Base-by-base conservation (phyloP, 2,888 invertebrate species). In the Ischnura elegans region DNA sequence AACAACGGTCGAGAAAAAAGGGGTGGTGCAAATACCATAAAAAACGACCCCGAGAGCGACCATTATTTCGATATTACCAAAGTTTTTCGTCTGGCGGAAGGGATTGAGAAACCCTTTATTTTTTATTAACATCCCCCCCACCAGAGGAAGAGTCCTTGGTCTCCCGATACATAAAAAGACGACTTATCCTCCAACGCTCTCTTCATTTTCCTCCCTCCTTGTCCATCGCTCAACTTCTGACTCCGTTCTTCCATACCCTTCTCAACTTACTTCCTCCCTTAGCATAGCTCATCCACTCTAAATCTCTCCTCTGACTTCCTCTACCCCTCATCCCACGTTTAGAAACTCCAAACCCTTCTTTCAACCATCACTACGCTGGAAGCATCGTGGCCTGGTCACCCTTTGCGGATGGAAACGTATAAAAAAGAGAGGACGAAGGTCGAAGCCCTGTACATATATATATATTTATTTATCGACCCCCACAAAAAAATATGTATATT, bases 391-490 rank as follows among this genome's bases (percentile, higher is more conserved):
- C 55, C 51, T 21, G 21, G 43, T 0, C 0, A 13, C n/a, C n/a
- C n/a, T 19, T n/a, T 25, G 25, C 76, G 76, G 45, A 45, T 43
- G 51, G 87, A 29, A 29, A 42, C 87, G 55, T 87, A 55, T 13
- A 61, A 76, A 61, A n/a, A n/a, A n/a, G n/a, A n/a, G n/a, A 55
- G 61, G 66, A 61, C n/a, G 90, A 45, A 66, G 90, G 51, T 87
- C 25, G 21, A 42, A 43, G 13, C 19, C 51, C 13, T 76, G 36
- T 76, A 76, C 36, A 36, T 36, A 76, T 36, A 4, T 76, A 76
- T 36, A 36, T 13, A 25, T 36, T 5, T 36, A 29, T 76, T 13
- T 76, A 13, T 76, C 0, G 4, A 16, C 6, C 1, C 51, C 2
- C 51, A 13, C 29, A 90, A 21, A 90, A 51, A 21, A 90, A 51